Evolutionary conservation across 1,140 invertebrate genomes (phyloP), one percentile per base, ranked within the genome.

Genomic region (Danaus plexippus): DNA sequence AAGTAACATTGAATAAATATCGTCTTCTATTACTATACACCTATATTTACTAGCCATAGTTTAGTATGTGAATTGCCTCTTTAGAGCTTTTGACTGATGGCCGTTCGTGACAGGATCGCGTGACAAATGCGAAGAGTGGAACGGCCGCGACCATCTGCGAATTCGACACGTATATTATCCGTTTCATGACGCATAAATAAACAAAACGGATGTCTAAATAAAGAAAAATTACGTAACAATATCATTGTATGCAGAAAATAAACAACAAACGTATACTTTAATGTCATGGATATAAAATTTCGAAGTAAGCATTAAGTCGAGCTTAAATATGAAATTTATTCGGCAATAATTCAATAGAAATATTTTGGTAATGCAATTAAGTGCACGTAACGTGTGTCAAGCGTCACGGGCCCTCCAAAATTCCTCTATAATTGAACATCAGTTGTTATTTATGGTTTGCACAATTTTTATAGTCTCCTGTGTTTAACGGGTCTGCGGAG

Each of bases 391-490:
- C 54, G 55, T 62, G 59, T 59, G 64, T 53, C 51, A 56, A 18
- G 47, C 58, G 64, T 54, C 47, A 44, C 47, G 51, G 12, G n/a
- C 59, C 72, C 72, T 61, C 62, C 58, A 40, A 54, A 53, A 53
- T 43, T 43, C n/a, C 46, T 47, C 48, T 66, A 67, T 79, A 77
- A 81, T 79, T 74, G 75, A 74, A 81, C 77, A 75, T 71, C 58
- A 60, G 65, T 56, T 53, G 60, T 74, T 79, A 84, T 84, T 81
- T 81, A 84, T 80, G 76, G 72, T 69, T 67, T 72, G 67, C 64
- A 71, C 71, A 77, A 80, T 76, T 81, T 84, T 83, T 81, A 85
- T 82, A 70, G 73, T 56, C 70, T 76, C 68, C 80, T 85, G 82
- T 75, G 69, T 75, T 83, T 83, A 85, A 85, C 80, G 77, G 72